A percentile compares a stretch with the other conserved stretches of the same genome.
Evolutionary conservation across 2,888 invertebrate genomes (phyloP).

Genomic region (Thera obeliscata): DNA sequence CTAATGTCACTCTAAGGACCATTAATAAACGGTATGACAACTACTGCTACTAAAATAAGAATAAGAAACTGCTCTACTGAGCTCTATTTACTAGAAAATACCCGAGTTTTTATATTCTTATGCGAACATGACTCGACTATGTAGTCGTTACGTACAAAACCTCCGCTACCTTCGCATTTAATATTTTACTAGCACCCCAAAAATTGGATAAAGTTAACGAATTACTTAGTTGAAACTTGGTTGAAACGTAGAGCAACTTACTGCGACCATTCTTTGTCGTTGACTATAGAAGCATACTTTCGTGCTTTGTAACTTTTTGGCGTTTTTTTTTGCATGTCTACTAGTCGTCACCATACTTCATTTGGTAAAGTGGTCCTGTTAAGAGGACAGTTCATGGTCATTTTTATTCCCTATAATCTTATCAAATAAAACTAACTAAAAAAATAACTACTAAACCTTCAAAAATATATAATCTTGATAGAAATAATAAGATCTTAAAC

Average conservation of each 20-base stretch:
- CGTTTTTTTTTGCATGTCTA: no score
- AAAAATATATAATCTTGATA: no score
- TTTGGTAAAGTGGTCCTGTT: no score
- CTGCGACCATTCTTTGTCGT: no score
- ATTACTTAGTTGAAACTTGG: slow-evolving; percentile 18
- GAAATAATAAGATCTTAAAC: no score
- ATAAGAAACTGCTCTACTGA: slow-evolving; percentile 25
- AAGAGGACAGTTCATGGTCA: no score
- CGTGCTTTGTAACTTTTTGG: neutral
- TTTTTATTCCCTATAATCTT: no score
- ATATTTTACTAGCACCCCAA: slow-evolving; percentile 36
- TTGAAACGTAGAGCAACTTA: neutral
- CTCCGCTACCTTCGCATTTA: slow-evolving; percentile 10
- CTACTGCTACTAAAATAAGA: slow-evolving; percentile 29
- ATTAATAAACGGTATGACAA: slow-evolving; percentile 37
- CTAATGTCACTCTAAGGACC: slow-evolving; percentile 20
- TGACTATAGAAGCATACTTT: neutral
- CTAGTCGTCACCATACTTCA: no score
- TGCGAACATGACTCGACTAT: slow-evolving; percentile 9
- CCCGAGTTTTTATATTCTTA: slow-evolving; percentile 22
- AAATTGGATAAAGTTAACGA: slow-evolving; percentile 29
- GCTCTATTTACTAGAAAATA: slow-evolving; percentile 25
- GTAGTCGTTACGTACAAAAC: neutral
- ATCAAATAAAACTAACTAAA: no score
- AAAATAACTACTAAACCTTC: no score